Evolutionary conservation across 2,888 invertebrate genomes (phyloP), one percentile per base, ranked within the genome.

Genomic region (Perizoma flavofasciatum): DNA sequence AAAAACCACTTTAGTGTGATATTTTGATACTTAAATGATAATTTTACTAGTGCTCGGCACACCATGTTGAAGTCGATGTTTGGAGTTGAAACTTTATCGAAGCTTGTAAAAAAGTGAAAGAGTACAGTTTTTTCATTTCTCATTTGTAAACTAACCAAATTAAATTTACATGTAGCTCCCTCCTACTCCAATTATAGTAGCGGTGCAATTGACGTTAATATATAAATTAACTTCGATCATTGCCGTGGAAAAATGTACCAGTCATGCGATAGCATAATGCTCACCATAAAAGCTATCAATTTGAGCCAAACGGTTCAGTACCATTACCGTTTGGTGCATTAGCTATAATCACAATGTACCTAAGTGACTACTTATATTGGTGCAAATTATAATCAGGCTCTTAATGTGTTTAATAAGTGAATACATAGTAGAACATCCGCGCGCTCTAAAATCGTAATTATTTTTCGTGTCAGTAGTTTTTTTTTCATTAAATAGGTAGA

Each of bases 231-330:
- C n/a, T 41, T 74, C 63, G 58, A 73, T 73, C 71, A 50, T 66
- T 54, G 39, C 55, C 55, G 66, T 70, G 63, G 69, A 72, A 69
- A 74, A 74, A 73, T 76, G 62, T 68, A 72, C 71, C 37, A 79
- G 76, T 80, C 81, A 82, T 79, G 75, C 77, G 71, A 77, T 78
- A 76, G 69, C 71, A 65, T 71, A 69, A 59, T 70, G 53, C 65
- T 57, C 69, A 74, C 74, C 69, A 68, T 67, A 44, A 37, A 75
- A 77, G 67, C 72, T 66, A 71, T 76, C 72, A 78, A 82, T 79
- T 79, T 75, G 70, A 63, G 76, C 67, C 72, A 78, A 81, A 78
- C 79, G 77, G 77, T 78, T 69, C 71, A 66, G 68, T 73, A 77
- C 75, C 72, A 75, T 77, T 73, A 77, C 75, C 72, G 76, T 77